Evolutionary conservation across 2,888 invertebrate genomes (phyloP), one percentile per base, ranked within the genome.

Genomic region (Latrodectus elegans): DNA sequence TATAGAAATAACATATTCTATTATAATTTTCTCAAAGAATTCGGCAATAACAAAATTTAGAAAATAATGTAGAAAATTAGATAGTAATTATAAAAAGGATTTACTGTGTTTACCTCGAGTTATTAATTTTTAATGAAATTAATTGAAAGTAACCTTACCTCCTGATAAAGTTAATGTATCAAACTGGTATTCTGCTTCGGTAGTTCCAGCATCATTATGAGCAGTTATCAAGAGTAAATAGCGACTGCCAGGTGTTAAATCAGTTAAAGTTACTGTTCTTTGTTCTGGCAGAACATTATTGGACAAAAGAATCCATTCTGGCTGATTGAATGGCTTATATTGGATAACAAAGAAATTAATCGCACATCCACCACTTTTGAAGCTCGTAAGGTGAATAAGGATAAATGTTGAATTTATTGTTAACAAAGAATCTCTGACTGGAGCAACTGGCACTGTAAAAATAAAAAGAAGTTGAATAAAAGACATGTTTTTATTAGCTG

Each of bases 331-430:
- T 17, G 89, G 88, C 74, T 91, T 91, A 92, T 97, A 96, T 93
- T 97, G 97, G 76, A 98, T 96, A 89, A 98, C 97, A 92, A 97
- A 98, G 92, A 97, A 97, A 89, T 96, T 94, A 96, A 99, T 97
- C 22, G 97, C 96, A 92, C 98, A 99, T 88, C 98, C 97, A 82
- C 97, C 97, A 92, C 97, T 97, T 88, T 96, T 95, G 98, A 98
- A 99, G 89, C 97, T 96, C 91, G 95, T 96, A 90, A 99, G 94
- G 92, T 97, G 97, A 89, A 99, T 94, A 3, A 96, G 96, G 77
- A 98, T 96, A 90, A 97, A 97, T 89, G 97, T 97, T n/a, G 97
- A 96, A 51, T 97, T 97, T 1, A 97, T 96, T 92, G 97, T 96
- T 92, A 99, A 96, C 92, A 98, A 96, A 92, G 96, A 95, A 6